A percentile compares a stretch with the other conserved stretches of the same genome.
Evolutionary conservation across 2,888 invertebrate genomes (phyloP).

Genomic region (Cetonia aurata): DNA sequence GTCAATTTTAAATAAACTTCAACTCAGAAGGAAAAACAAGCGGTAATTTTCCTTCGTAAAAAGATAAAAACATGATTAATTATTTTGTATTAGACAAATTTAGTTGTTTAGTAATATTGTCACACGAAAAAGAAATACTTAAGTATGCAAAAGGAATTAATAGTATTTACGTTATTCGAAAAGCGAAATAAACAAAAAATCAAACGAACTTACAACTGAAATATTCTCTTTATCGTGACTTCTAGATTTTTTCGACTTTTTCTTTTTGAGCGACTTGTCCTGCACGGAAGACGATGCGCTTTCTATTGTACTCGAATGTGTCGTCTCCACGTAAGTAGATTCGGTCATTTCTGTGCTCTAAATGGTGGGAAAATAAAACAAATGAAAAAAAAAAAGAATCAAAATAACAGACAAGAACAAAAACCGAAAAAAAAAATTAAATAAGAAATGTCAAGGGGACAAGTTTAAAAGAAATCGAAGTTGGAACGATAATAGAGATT

Average conservation of each 20-base stretch:
- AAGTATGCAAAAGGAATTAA: too few species aligned
- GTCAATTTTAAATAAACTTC: too few species aligned
- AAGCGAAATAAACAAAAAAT: conserved; percentile 50
- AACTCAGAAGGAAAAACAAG: too few species aligned
- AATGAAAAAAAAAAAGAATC: conserved; percentile 46
- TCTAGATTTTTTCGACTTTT: conserved; percentile 75
- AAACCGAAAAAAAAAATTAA: conserved; percentile 32
- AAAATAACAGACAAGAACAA: conserved; percentile 40
- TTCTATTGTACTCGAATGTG: conserved; percentile 44
- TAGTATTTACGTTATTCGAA: too few species aligned
- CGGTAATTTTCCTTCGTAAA: too few species aligned
- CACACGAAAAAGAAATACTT: conserved; percentile 36
- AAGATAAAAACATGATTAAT: too few species aligned
- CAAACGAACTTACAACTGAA: conserved; percentile 72
- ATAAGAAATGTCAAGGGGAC: conserved; percentile 23
- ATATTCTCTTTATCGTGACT: conserved; percentile 77
- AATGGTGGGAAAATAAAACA: conserved; percentile 50
- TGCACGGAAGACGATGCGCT: conserved; percentile 46
- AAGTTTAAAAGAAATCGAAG: neutral
- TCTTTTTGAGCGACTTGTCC: conserved; percentile 66
- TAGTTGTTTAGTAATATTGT: conserved; percentile 19
- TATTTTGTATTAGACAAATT: conserved; percentile 34
- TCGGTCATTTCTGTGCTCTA: conserved; percentile 64
- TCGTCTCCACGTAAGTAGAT: conserved; percentile 62
- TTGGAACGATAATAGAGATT: too few species aligned